Evolutionary conservation across 2,113 vertebrate genomes (phyloP).

Genomic region (Dromaius novaehollandiae): DNA sequence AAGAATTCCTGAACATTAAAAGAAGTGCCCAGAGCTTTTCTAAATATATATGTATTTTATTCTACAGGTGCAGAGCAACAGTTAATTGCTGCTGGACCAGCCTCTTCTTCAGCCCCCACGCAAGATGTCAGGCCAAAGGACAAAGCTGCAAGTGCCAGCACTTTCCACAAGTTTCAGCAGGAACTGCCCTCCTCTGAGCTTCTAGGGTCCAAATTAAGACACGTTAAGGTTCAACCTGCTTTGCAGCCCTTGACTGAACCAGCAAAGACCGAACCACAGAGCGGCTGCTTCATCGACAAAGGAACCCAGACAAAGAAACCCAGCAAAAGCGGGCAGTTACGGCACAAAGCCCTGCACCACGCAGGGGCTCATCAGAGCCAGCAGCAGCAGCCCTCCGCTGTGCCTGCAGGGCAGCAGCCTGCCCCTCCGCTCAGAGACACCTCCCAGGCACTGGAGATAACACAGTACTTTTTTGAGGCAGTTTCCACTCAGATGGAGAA

Average conservation of each 20-base stretch:
- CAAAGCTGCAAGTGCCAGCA: slow-evolving; percentile 60
- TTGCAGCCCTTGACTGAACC: slow-evolving; percentile 61
- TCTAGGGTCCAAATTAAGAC: slow-evolving; percentile 50
- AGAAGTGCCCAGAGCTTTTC: neutral
- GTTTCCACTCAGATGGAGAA: slow-evolving; percentile 96
- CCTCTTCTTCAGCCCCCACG: slow-evolving; percentile 67
- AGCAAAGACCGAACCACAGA: slow-evolving; percentile 69
- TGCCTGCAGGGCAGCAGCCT: neutral
- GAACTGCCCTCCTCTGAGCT: slow-evolving; percentile 66
- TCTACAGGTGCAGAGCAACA: slow-evolving; percentile 75
- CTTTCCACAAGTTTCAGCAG: slow-evolving; percentile 67
- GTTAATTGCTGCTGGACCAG: slow-evolving; percentile 25
- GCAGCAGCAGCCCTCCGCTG: slow-evolving; percentile 3
- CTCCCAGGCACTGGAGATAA: slow-evolving; percentile 91
- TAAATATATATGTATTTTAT: neutral
- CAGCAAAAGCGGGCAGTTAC: slow-evolving; percentile 75
- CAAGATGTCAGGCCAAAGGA: slow-evolving; percentile 91
- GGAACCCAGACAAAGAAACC: slow-evolving; percentile 83
- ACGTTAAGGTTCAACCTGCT: slow-evolving; percentile 51
- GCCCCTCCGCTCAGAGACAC: slow-evolving; percentile 75
- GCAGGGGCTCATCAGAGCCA: neutral
- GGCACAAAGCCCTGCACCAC: slow-evolving; percentile 54
- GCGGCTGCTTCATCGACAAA: slow-evolving; percentile 67
- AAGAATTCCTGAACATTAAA: neutral
- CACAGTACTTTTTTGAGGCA: slow-evolving; percentile 94